These are phyloP conservation scores for Illadopsis cleaveri DNA, from an alignment of 2,113 vertebrate species.

Conservation along the genomic window DNA sequence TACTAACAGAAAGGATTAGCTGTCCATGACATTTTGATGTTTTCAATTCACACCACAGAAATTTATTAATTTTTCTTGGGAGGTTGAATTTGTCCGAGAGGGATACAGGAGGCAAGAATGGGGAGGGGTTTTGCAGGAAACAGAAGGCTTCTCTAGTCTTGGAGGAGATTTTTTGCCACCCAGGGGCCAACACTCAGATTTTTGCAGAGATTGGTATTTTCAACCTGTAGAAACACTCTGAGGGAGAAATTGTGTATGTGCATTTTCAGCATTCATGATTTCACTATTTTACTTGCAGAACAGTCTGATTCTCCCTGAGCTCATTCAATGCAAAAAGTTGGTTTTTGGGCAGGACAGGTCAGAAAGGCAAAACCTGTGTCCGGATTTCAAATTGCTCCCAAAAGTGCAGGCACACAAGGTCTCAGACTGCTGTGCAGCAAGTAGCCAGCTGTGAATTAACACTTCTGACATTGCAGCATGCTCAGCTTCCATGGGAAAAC, in stretches of 20 bases:
- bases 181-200: neutral
- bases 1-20: neutral
- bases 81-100: neutral
- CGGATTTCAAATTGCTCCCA: neutral
- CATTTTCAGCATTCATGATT: neutral
- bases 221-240: neutral
- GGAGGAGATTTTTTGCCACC: neutral
- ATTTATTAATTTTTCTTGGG: neutral
- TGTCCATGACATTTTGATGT: neutral
- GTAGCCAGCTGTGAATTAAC: neutral
- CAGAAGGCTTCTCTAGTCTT: neutral
- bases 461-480: neutral
- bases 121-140: neutral
- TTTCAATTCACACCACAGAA: conserved; percentile 6
- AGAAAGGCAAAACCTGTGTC: neutral
- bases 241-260: neutral
- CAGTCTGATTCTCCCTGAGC: neutral
- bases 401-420: neutral
- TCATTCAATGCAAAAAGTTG: neutral
- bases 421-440: neutral
- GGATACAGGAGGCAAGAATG: rapidly evolving
- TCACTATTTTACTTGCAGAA: conserved; percentile 8
- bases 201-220: neutral
- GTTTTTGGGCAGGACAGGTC: neutral
- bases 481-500: neutral